These are phyloP conservation scores for Gila orcuttii DNA, from an alignment of 2,113 vertebrate species.

Conservation along the genomic window DNA sequence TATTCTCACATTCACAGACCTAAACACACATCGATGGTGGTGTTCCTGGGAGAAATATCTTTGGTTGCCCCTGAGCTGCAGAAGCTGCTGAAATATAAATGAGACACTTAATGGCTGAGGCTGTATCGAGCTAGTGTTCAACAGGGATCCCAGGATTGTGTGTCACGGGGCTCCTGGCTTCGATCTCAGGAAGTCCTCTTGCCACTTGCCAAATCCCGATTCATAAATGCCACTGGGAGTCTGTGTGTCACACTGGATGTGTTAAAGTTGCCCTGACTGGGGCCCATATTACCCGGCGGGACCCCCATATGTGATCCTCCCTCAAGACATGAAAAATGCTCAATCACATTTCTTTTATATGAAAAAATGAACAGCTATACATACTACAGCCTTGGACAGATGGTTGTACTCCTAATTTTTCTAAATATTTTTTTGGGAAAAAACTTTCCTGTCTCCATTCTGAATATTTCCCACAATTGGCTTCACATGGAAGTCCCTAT, in stretches of 20 bases:
- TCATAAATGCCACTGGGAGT: constrained; percentile 45
- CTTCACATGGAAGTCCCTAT: not conserved
- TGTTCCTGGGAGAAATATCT: constrained; percentile 48
- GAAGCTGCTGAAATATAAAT: constrained; percentile 62
- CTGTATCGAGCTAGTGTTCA: constrained; percentile 59
- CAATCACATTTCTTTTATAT: not conserved
- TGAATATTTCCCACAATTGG: not conserved
- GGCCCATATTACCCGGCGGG: not conserved
- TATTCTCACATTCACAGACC: constrained; percentile 37
- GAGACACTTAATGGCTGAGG: constrained; percentile 51
- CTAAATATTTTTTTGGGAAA: not conserved
- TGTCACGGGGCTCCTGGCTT: constrained; percentile 48
- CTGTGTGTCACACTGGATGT: constrained; percentile 6
- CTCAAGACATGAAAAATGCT: constrained; percentile 12
- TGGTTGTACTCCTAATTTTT: constrained; percentile 23
- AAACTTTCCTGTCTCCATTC: not conserved
- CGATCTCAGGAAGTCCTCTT: constrained; percentile 46
- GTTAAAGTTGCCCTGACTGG: not conserved
- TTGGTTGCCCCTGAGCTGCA: constrained; percentile 52
- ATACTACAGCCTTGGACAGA: constrained; percentile 33
- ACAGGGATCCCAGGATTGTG: constrained; percentile 50
- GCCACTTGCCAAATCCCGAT: constrained; percentile 18
- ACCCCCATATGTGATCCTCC: not conserved
- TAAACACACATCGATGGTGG: constrained; percentile 29
- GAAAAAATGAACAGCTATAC: constrained; percentile 7